Base-by-base conservation (phyloP, 2,797 vertebrate species). In the Chaetodon trifasciatus region DNA sequence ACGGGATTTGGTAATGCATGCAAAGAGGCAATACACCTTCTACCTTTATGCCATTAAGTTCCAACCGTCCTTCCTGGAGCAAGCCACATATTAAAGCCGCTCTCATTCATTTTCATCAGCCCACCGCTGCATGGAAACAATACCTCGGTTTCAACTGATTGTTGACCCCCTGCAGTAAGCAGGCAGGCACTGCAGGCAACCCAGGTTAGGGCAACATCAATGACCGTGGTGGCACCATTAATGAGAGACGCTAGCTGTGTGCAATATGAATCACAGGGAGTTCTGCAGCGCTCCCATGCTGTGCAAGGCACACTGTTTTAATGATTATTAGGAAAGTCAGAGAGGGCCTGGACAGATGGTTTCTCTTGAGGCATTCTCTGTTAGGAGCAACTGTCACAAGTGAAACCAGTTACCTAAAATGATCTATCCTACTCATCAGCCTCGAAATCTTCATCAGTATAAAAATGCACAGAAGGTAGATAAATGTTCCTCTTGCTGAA, bases 351-450 rank as follows among this genome's bases (percentile, higher is more conserved):
- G 84, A 70, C 92, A 92, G 91, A 93, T 89, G 91, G 86, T 86
- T 90, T 80, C 88, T 91, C 92, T 83, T 61, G 87, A 90, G 93
- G 89, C 86, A 63, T 78, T 86, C 75, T 79, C 86, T 81, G 83
- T 88, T 68, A 87, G 85, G 58, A 91, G 68, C 76, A 86, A 85
- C 89, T 89, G 89, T 93, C 90, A 92, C 66, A 58, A 81, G 84
- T 77, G 70, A 89, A 91, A 81, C 62, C 66, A 58, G 75, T 87
- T 86, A 88, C 76, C 70, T 89, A 82, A 89, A 86, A 89, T 85
- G 13, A 90, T 85, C 66, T 57, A 9, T 77, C 68, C 78, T 50
- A 15, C 72, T 82, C 47, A 67, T 58, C 32, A 24, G 17, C 35
- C 75, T 9, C 24, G 28, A 78, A 74, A 83, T 71, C 8, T 44